Conservation (phyloP, 2,113 vertebrate species). For the Cephalopholis sonnerati region DNA sequence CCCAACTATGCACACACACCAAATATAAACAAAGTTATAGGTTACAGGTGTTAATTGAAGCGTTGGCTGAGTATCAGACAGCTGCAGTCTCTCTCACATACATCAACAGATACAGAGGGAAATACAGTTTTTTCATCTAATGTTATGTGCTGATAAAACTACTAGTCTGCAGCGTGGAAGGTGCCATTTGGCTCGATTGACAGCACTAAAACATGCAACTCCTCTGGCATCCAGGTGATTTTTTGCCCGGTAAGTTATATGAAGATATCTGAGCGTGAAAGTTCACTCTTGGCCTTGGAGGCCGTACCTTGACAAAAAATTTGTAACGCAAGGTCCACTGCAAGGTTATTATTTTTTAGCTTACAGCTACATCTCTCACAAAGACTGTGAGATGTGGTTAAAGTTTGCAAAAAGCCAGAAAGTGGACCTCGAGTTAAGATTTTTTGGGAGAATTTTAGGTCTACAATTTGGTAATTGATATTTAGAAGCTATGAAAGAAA, state of each 20-base stretch:
- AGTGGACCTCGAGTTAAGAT: constrained; percentile 30
- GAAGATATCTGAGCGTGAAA: neutral
- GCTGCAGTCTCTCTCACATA: neutral
- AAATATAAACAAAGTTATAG: neutral
- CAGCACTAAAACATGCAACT: constrained; percentile 26
- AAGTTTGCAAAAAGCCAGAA: neutral
- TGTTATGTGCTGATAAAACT: constrained; percentile 40
- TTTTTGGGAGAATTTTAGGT: constrained; percentile 22
- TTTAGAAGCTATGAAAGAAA: neutral
- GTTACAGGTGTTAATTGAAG: neutral
- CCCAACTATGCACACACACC: neutral
- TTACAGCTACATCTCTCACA: neutral
- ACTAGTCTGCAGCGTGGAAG: constrained; percentile 41
- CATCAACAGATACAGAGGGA: neutral
- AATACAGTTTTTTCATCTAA: constrained; percentile 5
- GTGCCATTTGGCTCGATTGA: constrained; percentile 31
- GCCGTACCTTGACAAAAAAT: neutral
- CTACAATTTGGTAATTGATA: neutral
- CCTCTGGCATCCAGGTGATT: constrained; percentile 34
- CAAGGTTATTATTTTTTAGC: neutral
- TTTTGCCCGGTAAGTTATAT: constrained; percentile 51
- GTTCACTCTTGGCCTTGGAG: neutral
- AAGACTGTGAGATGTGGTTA: neutral
- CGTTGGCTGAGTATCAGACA: neutral
- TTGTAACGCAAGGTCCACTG: neutral